Evolutionary conservation across 2,113 vertebrate species (phyloP), one percentile per base, ranked within the genome.

Genomic region (Marmota flaviventris): DNA sequence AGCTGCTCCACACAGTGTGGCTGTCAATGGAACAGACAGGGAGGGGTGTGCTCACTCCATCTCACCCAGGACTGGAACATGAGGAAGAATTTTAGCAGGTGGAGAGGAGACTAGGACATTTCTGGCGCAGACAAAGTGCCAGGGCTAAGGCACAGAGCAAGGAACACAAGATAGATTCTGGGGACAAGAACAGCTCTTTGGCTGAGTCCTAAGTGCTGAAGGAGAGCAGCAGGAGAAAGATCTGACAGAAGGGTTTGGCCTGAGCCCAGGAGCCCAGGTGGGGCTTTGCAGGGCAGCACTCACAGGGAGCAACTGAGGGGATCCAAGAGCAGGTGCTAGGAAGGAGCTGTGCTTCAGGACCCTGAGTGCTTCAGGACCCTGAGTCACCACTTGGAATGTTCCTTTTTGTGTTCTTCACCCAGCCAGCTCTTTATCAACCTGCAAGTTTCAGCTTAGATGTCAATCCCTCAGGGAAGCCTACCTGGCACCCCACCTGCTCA

Each of bases 281-380:
- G 85, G 17, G 32, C 45, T 85, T 56, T 51, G 51, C 22, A 9
- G 16, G 76, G 72, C 77, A 5, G 37, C 5, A 5, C 4, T 78
- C 34, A 10, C 7, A 0, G 17, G 72, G 3, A 24, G 42, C 18
- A 27, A 8, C 45, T 6, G 45, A 79, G 65, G 4, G 56, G 37
- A 39, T 4, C 58, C 24, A 0, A 4, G 32, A 4, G 22, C 3
- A 18, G 32, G 18, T 63, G 67, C 61, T 8, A 0, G 0, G 3
- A 22, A 2, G 11, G n/a, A 79, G 48, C 70, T 51, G 39, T 20
- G 42, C 61, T 27, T 34, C 2, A 3, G 56, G 9, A 27, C 29
- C 29, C 48, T 4, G 29, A 8, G 0, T 39, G 25, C 78, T 34
- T 9, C 16, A 45, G 45, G 45, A 45, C 45, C 45, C 45, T 45